These are phyloP conservation scores for Hermaeophaga mercurialis DNA, from an alignment of 2,888 invertebrate species.

Conservation along the genomic window DNA sequence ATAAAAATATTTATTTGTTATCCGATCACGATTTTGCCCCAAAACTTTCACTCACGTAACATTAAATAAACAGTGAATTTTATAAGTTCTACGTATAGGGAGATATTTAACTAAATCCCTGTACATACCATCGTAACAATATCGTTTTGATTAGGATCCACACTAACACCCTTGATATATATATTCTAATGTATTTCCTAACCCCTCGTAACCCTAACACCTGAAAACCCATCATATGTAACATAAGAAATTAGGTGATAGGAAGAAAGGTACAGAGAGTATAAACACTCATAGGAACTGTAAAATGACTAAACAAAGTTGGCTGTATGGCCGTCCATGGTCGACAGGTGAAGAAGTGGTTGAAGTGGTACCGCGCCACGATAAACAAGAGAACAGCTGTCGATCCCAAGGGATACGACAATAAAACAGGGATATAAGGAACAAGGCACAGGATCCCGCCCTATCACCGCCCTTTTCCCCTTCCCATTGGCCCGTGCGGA, in stretches of 20 bases:
- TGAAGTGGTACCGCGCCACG: constrained; percentile 47
- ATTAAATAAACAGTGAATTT: too few species aligned
- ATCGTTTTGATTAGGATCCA: too few species aligned
- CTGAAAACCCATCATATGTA: constrained; percentile 2
- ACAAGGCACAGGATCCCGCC: constrained; percentile 29
- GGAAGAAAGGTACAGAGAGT: constrained; percentile 27
- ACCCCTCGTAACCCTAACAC: neutral
- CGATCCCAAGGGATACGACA: constrained; percentile 43
- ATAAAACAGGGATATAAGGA: constrained; percentile 30
- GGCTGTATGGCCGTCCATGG: constrained; percentile 43
- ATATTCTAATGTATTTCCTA: too few species aligned
- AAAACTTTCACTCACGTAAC: too few species aligned
- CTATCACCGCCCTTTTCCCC: constrained; percentile 26
- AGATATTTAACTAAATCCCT: too few species aligned
- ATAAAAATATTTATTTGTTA: too few species aligned
- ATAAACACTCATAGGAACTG: constrained; percentile 33
- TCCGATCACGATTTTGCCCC: too few species aligned
- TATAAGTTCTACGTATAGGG: too few species aligned
- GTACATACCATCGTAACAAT: too few species aligned
- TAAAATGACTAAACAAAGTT: constrained; percentile 37
- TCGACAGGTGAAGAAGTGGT: constrained; percentile 52
- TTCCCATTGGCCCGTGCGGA: constrained; percentile 39
- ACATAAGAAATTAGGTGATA: constrained; percentile 24
- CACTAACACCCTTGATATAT: too few species aligned
- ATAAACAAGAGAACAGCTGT: constrained; percentile 41